These are phyloP conservation scores for Rhopalosiphum nymphaeae DNA, from an alignment of 2,888 invertebrate genomes.

Conservation along the genomic window DNA sequence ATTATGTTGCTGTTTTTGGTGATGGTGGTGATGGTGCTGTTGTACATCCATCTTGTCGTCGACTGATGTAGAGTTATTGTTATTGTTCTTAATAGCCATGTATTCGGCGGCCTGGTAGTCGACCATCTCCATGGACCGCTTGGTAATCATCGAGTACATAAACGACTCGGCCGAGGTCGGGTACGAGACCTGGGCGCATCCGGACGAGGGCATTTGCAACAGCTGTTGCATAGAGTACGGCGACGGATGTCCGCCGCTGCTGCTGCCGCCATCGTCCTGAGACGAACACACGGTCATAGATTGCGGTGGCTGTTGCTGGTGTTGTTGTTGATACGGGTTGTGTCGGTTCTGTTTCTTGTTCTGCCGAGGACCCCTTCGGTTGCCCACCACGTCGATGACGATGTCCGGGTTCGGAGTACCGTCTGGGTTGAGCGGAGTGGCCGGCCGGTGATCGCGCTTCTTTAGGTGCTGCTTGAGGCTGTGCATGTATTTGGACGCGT, in stretches of 20 bases:
- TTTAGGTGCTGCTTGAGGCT: slow-evolving; percentile 94
- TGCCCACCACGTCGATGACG: slow-evolving; percentile 92
- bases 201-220: slow-evolving; percentile 45
- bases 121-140: slow-evolving; percentile 64
- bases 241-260: slow-evolving; percentile 20
- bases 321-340: slow-evolving; percentile 63
- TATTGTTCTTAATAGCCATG: slow-evolving; percentile 67
- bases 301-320: slow-evolving; percentile 58
- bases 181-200: slow-evolving; percentile 48
- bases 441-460: slow-evolving; percentile 87
- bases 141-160: slow-evolving; percentile 65
- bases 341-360: slow-evolving; percentile 69
- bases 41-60: slow-evolving; percentile 60
- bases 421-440: slow-evolving; percentile 89
- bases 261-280: slow-evolving; percentile 35
- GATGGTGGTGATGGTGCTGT: neutral
- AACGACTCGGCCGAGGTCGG: slow-evolving; percentile 64
- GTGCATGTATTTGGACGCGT: slow-evolving; percentile 98
- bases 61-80: slow-evolving; percentile 64
- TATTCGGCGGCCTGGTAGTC: slow-evolving; percentile 66
- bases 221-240: slow-evolving; percentile 61
- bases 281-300: neutral
- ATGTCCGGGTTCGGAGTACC: slow-evolving; percentile 89
- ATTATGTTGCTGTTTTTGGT: slow-evolving; percentile 65
- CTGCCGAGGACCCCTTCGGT: slow-evolving; percentile 86